These are phyloP conservation scores for Brachionus angularis DNA, from an alignment of 1,140 invertebrate genomes.

Conservation along the genomic window DNA sequence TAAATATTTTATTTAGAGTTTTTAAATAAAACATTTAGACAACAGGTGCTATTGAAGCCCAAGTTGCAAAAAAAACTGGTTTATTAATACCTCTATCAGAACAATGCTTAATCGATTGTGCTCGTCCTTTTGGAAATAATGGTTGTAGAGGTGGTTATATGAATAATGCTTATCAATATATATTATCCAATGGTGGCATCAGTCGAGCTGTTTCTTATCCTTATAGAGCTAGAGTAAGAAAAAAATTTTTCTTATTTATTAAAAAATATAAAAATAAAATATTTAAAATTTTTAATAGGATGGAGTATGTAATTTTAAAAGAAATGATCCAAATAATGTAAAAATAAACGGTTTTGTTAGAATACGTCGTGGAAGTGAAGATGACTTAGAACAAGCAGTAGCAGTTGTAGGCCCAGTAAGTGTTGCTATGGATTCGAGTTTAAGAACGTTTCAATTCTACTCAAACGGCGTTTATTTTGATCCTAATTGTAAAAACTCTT, in stretches of 20 bases:
- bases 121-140: conserved; percentile 54
- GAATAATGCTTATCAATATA: conserved; percentile 53
- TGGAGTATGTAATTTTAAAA: conserved; percentile 46
- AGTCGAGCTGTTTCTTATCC: conserved; percentile 5
- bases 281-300: conserved; percentile 41
- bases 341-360: conserved; percentile 47
- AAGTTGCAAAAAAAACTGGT: neutral
- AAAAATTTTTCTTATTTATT: neutral
- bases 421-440: conserved; percentile 79
- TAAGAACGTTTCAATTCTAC: conserved; percentile 72
- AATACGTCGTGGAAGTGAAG: conserved; percentile 47
- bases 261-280: conserved; percentile 58
- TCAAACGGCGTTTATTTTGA: conserved; percentile 65
- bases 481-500: conserved; percentile 64
- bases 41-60: conserved; percentile 28
- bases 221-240: conserved; percentile 3
- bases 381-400: conserved; percentile 59
- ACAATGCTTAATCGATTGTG: conserved; percentile 95
- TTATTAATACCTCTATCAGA: conserved; percentile 60
- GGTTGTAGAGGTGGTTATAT: conserved; percentile 48
- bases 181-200: conserved; percentile 49
- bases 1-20: neutral
- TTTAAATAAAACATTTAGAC: neutral
- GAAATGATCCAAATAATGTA: conserved; percentile 22
- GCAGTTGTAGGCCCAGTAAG: conserved; percentile 75